Base-by-base conservation (phyloP, 1,140 invertebrate genomes). In the Riptortus pedestris region DNA sequence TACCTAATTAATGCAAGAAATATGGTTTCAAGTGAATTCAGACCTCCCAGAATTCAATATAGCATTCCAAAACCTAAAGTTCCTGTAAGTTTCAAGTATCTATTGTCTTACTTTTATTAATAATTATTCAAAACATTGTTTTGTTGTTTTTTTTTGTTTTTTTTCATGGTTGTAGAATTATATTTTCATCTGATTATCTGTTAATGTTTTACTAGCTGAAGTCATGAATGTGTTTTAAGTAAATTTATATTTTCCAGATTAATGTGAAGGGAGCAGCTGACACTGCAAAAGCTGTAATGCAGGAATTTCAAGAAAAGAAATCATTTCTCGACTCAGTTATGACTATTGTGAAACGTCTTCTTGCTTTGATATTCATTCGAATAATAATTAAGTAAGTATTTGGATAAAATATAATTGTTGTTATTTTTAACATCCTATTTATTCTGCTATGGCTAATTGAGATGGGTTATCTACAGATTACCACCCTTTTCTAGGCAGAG, bases 361-460 rank as follows among this genome's bases (percentile, higher is more conserved):
- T 55, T 16, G 26, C 51, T 12, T 24, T 55, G 1, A 24, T 55
- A 16, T 24, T 55, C 16, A 12, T 55, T 0, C 20, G 24, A 22
- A 55, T 55, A 22, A 55, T 55, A 22, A 55, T 55, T 24, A 47
- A 47, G 45, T 47, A 47, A n/a, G n/a, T n/a, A n/a, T n/a, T n/a
- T n/a, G n/a, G n/a, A n/a, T n/a, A n/a, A n/a, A n/a, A n/a, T n/a
- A n/a, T n/a, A n/a, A n/a, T n/a, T n/a, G n/a, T n/a, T n/a, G n/a
- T n/a, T n/a, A n/a, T n/a, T n/a, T n/a, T n/a, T n/a, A n/a, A n/a
- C n/a, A n/a, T n/a, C n/a, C n/a, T n/a, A n/a, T n/a, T n/a, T n/a
- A n/a, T n/a, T n/a, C n/a, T n/a, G n/a, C n/a, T n/a, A n/a, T n/a
- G n/a, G n/a, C n/a, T n/a, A n/a, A n/a, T n/a, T n/a, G n/a, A n/a